Percentiles rank a stretch among this genome's conserved stretches.
These are phyloP conservation scores for Vicugna pacos DNA, from an alignment of 2,113 vertebrate species.

Conservation along the genomic window DNA sequence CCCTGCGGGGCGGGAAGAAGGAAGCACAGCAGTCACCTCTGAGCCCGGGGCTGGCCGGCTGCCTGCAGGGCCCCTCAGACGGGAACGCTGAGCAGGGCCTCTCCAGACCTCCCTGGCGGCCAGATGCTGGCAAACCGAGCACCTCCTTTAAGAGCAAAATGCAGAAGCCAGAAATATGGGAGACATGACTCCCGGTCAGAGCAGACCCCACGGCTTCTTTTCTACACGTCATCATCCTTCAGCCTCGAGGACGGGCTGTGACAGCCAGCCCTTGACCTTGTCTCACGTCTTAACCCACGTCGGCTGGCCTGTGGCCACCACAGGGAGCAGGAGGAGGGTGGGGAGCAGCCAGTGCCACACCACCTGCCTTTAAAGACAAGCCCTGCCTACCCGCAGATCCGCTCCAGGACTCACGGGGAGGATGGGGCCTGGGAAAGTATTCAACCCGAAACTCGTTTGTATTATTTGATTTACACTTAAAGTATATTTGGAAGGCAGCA, in stretches of 20 bases:
- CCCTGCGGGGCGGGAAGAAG: constrained; percentile 82
- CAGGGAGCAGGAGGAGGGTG: background rate
- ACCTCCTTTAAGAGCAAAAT: constrained; percentile 80
- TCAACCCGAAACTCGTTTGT: constrained; percentile 55
- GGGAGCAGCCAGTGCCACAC: background rate
- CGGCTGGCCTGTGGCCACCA: constrained; percentile 59
- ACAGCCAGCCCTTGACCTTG: constrained; percentile 77
- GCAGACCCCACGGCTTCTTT: constrained; percentile 72
- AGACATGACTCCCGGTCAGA: constrained; percentile 80
- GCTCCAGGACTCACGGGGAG: background rate
- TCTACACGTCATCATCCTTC: constrained; percentile 82
- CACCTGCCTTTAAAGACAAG: background rate
- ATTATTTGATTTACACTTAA: constrained; percentile 80
- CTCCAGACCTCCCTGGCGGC: constrained; percentile 77
- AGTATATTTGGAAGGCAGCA: constrained; percentile 71
- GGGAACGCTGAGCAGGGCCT: constrained; percentile 75
- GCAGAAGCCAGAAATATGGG: constrained; percentile 81
- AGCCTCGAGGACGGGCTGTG: constrained; percentile 34
- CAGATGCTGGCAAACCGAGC: constrained; percentile 82
- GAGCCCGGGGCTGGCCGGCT: background rate
- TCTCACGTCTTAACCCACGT: constrained; percentile 74
- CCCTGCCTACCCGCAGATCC: background rate
- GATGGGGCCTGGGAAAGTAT: background rate
- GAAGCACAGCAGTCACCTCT: constrained; percentile 61
- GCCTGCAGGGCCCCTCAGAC: constrained; percentile 19